Base-by-base conservation (phyloP, 2,888 invertebrate genomes). In the Ectemnius lituratus region DNA sequence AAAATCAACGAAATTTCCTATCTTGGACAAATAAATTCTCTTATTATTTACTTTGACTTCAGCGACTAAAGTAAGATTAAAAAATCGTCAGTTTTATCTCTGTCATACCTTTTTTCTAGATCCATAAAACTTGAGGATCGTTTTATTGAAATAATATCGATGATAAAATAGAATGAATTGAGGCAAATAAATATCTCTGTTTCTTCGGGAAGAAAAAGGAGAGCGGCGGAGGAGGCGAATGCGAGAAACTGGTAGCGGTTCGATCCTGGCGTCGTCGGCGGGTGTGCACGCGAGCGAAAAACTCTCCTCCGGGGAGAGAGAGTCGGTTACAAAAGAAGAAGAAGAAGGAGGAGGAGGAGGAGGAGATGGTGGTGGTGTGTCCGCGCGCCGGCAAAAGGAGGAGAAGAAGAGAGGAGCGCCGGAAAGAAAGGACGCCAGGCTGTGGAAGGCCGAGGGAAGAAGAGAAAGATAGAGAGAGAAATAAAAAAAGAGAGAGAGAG, bases 341-440 rank as follows among this genome's bases (percentile, higher is more conserved):
- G 52, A 16, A 52, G n/a, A 16, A 52, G 52, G 52, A 52, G 52
- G n/a, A 52, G 52, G 47, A 2, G 47, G n/a, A n/a, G 52, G 52
- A 52, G n/a, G 47, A 0, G 49, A 8, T 16, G 65, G 64, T 64
- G 56, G 52, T 61, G 63, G 37, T 37, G 11, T 37, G 37, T 37
- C 5, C 11, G 8, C 37, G 37, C 37, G 37, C 37, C 8, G 37
- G 8, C 37, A 37, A 52, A 16, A 52, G 52, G 52, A 52, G 52
- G n/a, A 52, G 52, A 5, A 2, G 47, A n/a, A 47, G 57, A 23
- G 46, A 67, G 64, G 67, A 62, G 57, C 63, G 66, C 62, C 62
- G 70, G 62, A 68, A 65, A 73, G 61, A 47, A 56, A 28, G n/a
- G 67, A 59, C 70, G 47, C 11, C 47, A 75, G 70, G 67, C 70